Base-by-base conservation (phyloP, 1,140 invertebrate species). In the Paraescarpia echinospica region DNA sequence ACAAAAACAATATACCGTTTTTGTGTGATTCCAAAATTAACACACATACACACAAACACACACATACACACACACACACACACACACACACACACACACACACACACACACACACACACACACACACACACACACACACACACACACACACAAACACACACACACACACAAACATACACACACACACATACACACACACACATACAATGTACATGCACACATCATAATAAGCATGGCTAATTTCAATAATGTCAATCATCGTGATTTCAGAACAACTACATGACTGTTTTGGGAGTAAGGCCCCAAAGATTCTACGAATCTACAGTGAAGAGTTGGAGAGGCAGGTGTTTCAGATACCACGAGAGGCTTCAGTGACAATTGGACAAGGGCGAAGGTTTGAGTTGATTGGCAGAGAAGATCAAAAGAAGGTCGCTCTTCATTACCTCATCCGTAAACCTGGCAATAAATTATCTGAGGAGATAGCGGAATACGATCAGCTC, bases 291-390 rank as follows among this genome's bases (percentile, higher is more conserved):
- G 93, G 93, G 34, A 34, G 92, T 4, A 93, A 89, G 2, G 93
- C 93, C 92, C 94, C 95, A 35, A 94, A 94, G 34, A 93, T 96
- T 59, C 94, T 95, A 14, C 91, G 95, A 92, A 94, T 96, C 14
- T 95, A 95, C 92, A 94, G 94, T 92, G 93, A 94, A 34, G 89
- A 92, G 34, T 92, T 95, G 33, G 95, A 95, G 92, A 92, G 93
- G 31, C 92, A 90, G 0, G 90, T 94, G 27, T 95, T 94, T 93
- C 95, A 95, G 0, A 59, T 94, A 48, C 94, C 94, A 27, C 22
- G 92, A 93, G 91, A 48, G 77, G 33, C 34, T 93, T 33, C 91
- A 90, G 22, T 88, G 91, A 59, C 35, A 34, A 34, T 33, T 88
- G 59, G n/a, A 59, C 34, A 35, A 34, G 92, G 33, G 34, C 90